Conservation (phyloP, 2,888 invertebrate species). For the Anthoptus insignis region DNA sequence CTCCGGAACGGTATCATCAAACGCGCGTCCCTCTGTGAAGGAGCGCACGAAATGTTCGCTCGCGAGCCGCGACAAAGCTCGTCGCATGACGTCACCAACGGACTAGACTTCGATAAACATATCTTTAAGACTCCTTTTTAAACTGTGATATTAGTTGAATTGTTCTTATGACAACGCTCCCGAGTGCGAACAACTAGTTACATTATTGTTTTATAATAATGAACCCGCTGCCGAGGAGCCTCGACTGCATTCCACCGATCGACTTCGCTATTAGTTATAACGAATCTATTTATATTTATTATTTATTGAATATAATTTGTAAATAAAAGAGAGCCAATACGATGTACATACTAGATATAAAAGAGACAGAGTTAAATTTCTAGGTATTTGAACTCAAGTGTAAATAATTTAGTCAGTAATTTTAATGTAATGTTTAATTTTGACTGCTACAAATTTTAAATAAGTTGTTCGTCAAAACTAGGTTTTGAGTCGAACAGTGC, state of each 20-base stretch:
- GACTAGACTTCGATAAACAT: slow-evolving; percentile 62
- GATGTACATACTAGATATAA: slow-evolving; percentile 71
- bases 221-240: neutral
- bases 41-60: slow-evolving; percentile 50
- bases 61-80: slow-evolving; percentile 53
- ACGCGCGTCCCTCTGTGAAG: slow-evolving; percentile 73
- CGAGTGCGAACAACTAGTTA: neutral
- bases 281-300: slow-evolving; percentile 66
- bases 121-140: slow-evolving; percentile 79
- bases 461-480: neutral
- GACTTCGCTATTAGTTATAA: slow-evolving; percentile 56
- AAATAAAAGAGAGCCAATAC: slow-evolving; percentile 64
- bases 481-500: too few relatives aligned
- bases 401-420: slow-evolving; percentile 42
- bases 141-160: slow-evolving; percentile 78
- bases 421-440: slow-evolving; percentile 1
- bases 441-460: neutral
- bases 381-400: slow-evolving; percentile 27
- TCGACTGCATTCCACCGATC: slow-evolving; percentile 69
- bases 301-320: slow-evolving; percentile 76
- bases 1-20: slow-evolving; percentile 71
- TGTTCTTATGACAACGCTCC: slow-evolving; percentile 13
- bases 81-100: slow-evolving; percentile 51
- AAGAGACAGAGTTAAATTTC: neutral
- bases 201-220: slow-evolving; percentile 9